Evolutionary conservation across 2,113 vertebrate species (phyloP).

Genomic region (Pipa parva): DNA sequence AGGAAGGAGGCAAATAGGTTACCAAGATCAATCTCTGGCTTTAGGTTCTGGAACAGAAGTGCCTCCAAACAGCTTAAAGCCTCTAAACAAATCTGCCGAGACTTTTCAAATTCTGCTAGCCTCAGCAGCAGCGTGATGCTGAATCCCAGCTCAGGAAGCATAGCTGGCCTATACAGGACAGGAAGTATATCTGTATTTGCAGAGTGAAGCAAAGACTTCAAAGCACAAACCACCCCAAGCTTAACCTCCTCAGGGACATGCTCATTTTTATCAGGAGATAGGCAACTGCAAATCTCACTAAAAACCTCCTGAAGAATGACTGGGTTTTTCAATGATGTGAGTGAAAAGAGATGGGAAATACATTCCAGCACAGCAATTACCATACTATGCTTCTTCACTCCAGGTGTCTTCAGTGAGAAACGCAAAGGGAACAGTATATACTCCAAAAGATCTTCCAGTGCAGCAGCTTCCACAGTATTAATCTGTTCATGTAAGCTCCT

Average conservation of each 20-base stretch:
- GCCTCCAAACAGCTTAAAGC: conserved; percentile 76
- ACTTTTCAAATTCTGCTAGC: conserved; percentile 76
- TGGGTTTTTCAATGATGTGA: conserved; percentile 72
- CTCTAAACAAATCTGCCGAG: conserved; percentile 68
- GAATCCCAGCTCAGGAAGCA: conserved; percentile 80
- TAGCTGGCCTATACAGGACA: conserved; percentile 69
- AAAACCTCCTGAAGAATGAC: conserved; percentile 78
- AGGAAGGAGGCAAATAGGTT: conserved; percentile 82
- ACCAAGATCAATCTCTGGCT: conserved; percentile 59
- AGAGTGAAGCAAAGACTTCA: conserved; percentile 75
- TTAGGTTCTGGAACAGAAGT: conserved; percentile 66
- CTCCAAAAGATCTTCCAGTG: conserved; percentile 86
- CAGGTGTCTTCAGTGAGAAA: conserved; percentile 75
- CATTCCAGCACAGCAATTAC: conserved; percentile 71
- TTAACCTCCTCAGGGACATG: conserved; percentile 79
- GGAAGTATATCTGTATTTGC: conserved; percentile 70
- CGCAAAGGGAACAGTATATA: conserved; percentile 90
- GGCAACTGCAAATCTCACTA: conserved; percentile 80
- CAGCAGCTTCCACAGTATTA: conserved; percentile 63
- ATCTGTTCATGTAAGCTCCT: conserved; percentile 63
- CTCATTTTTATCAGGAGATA: conserved; percentile 61
- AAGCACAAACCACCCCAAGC: conserved; percentile 62
- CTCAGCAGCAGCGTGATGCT: conserved; percentile 77
- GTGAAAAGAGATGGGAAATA: conserved; percentile 68
- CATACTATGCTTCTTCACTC: conserved; percentile 67